Percentiles rank a stretch among this genome's conserved stretches.
These are phyloP conservation scores for Nanorana parkeri DNA, from an alignment of 2,113 vertebrate genomes.

Conservation along the genomic window DNA sequence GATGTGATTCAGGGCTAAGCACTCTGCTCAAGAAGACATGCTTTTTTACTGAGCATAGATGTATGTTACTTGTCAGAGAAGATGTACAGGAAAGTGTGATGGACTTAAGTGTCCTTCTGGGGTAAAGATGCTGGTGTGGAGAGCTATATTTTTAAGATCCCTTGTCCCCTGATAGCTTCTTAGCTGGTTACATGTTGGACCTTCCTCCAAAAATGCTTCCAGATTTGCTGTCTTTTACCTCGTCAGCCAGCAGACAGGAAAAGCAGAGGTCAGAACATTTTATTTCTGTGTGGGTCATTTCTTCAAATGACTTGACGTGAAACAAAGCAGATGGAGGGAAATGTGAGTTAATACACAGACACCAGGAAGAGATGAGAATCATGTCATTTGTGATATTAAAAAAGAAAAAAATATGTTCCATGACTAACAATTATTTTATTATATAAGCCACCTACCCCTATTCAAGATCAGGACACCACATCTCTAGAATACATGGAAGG, in stretches of 20 bases:
- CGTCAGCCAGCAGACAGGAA: conserved; percentile 21
- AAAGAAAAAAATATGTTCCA: not conserved
- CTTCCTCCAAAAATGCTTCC: conserved; percentile 7
- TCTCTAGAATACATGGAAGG: too few species aligned
- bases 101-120: conserved; percentile 6
- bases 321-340: conserved; percentile 30
- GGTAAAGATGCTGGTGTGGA: not conserved
- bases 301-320: conserved; percentile 28
- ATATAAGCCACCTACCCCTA: too few species aligned
- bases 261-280: conserved; percentile 30
- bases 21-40: conserved; percentile 43
- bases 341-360: not conserved
- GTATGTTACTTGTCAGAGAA: conserved; percentile 17
- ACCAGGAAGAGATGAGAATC: not conserved
- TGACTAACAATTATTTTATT: conserved; percentile 1
- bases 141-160: not conserved
- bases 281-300: conserved; percentile 22
- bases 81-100: conserved; percentile 8
- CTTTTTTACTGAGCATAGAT: conserved; percentile 44
- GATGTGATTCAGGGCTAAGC: conserved; percentile 54
- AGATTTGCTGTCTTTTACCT: conserved; percentile 14
- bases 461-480: too few species aligned
- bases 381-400: not conserved
- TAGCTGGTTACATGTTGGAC: not conserved
- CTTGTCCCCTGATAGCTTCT: not conserved